Percentiles rank a stretch among this genome's conserved stretches.
Conservation (phyloP, 1,140 invertebrate species). For the Chymomyza costata region DNA sequence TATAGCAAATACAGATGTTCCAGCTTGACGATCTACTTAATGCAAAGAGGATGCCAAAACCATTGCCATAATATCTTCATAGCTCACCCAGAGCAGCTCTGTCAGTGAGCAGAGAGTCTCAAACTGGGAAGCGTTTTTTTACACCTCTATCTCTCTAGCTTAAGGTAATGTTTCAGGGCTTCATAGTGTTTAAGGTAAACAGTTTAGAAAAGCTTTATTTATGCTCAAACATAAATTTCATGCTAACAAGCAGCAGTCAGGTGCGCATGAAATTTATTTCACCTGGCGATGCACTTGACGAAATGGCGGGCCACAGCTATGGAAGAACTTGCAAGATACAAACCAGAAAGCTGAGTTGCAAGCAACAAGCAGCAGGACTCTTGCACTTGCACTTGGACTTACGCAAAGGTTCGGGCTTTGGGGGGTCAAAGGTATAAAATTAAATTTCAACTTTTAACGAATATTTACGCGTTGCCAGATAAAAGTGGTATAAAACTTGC, state of each 20-base stretch:
- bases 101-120: too few relatives aligned
- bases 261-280: conserved; percentile 66
- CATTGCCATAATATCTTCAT: too few relatives aligned
- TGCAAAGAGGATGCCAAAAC: too few relatives aligned
- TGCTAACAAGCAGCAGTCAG: conserved; percentile 58
- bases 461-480: conserved; percentile 70
- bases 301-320: conserved; percentile 27
- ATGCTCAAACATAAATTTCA: conserved; percentile 66
- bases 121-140: too few relatives aligned
- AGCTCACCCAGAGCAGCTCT: too few relatives aligned
- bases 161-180: too few relatives aligned
- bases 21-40: too few relatives aligned
- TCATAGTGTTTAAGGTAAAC: conserved; percentile 44
- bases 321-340: conserved; percentile 11
- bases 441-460: conserved; percentile 73
- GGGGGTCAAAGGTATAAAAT: conserved; percentile 73
- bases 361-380: neutral
- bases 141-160: too few relatives aligned
- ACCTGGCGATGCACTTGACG: conserved; percentile 41
- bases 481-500: conserved; percentile 70
- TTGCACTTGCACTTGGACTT: conserved; percentile 27
- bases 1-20: too few relatives aligned
- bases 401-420: too few relatives aligned
- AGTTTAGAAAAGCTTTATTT: conserved; percentile 73
- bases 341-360: neutral